Evolutionary conservation across 1,140 invertebrate genomes (phyloP), one percentile per base, ranked within the genome.

Genomic region (Drosophila rhopaloa): DNA sequence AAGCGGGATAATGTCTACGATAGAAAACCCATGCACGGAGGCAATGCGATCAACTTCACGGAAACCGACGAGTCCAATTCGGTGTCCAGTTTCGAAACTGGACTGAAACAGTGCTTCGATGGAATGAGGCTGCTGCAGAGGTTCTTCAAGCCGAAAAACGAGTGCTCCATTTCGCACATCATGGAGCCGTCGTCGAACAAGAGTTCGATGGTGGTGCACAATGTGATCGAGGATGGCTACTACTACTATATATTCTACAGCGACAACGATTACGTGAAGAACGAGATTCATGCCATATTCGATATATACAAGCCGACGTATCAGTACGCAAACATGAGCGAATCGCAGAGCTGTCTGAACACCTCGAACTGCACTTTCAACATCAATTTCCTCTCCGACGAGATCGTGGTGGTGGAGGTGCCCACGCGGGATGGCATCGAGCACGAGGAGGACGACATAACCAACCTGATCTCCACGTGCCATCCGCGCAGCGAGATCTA

Each of bases 201-300:
- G 51, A 94, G 95, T 86, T 94, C 96, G 81, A 91, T 94, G 61
- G 94, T 94, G 9, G 93, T 93, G 53, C 96, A 97, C 84, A 94
- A 96, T 73, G 95, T 97, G 11, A 91, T 93, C 29, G 93, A 94
- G 43, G 95, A 96, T 92, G 96, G 96, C 8, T 97, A 97, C 91
- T 97, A 97, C 91, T 97, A 97, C 93, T 97, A 97, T 88, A 96
- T 97, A 71, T 97, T 97, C 93, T 97, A 97, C 81, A 96, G 96
- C 79, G 96, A 97, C 88, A 97, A 97, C 93, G 96, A 97, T 91
- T 93, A 95, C 62, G 95, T 95, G 9, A 94, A 93, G 5, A 97
- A 97, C 92, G 95, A 96, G 88, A 96, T 97, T 73, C 95, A 97
- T 92, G 96, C 95, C 10, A 94, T 96, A 71, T 97, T 97, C 92